phyloP scores from a whole-genome alignment of 2,888 invertebrate genomes.

The Thymelicus lineola region DNA sequence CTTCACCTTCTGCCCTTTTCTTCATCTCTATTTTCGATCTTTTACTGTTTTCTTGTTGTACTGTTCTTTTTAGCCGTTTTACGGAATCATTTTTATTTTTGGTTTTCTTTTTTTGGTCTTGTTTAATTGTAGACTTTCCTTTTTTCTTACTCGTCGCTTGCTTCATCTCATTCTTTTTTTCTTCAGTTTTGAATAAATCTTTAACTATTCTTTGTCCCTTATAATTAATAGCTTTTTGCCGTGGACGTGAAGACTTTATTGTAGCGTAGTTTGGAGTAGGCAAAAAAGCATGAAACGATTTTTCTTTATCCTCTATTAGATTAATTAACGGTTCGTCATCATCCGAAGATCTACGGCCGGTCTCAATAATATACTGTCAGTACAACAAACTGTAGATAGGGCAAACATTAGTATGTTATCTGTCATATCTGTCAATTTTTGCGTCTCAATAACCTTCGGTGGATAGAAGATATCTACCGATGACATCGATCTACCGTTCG shows the following conservation, averaged over 20 bases:
- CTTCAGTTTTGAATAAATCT: conserved; percentile 46
- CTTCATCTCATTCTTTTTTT: conserved; percentile 35
- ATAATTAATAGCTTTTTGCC: conserved; percentile 45
- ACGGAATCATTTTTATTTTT: conserved; percentile 21
- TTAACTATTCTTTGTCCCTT: conserved; percentile 45
- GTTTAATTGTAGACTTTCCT: background rate
- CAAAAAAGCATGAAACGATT: conserved; percentile 47
- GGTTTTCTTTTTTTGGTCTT: conserved; percentile 39
- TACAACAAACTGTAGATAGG: no score
- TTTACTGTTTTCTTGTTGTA: conserved; percentile 40
- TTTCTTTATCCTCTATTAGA: conserved; percentile 41
- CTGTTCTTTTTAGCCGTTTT: conserved; percentile 22
- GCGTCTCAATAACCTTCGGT: no score
- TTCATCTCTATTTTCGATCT: conserved; percentile 18
- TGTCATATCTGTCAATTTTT: no score
- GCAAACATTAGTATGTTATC: no score
- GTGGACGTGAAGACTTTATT: conserved; percentile 42
- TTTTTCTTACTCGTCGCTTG: no score
- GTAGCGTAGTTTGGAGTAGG: conserved; percentile 47
- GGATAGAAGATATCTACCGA: no score
- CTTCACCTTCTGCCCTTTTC: background rate
- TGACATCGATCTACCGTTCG: no score
- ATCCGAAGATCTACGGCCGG: no score
- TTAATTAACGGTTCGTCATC: conserved; percentile 44
- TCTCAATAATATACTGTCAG: no score